Evolutionary conservation across 2,888 invertebrate species (phyloP).

Genomic region (Cryptosula pallasiana): DNA sequence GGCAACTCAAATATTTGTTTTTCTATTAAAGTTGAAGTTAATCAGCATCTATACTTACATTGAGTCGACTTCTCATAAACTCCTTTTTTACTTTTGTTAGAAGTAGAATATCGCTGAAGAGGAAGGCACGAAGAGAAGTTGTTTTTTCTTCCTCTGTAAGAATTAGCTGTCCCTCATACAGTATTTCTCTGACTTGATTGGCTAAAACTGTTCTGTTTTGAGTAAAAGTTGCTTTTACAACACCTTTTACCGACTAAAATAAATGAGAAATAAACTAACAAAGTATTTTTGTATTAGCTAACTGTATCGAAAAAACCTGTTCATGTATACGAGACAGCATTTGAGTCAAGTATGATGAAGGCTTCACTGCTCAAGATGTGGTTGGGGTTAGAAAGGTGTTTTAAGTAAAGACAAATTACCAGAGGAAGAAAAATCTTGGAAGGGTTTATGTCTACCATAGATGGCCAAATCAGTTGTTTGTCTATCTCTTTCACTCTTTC

Average conservation of each 20-base stretch:
- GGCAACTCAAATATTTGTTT: neutral
- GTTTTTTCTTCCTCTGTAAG: conserved; percentile 54
- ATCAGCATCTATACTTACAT: conserved; percentile 1
- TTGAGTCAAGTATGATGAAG: too few species aligned
- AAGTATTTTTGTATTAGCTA: too few species aligned
- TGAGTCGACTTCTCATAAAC: neutral
- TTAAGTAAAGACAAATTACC: too few species aligned
- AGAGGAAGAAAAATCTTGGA: conserved; percentile 59
- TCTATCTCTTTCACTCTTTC: conserved; percentile 63
- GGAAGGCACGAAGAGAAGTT: conserved; percentile 60
- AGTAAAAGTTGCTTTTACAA: neutral
- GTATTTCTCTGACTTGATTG: conserved; percentile 55
- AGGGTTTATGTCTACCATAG: conserved; percentile 60
- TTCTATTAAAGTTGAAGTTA: neutral
- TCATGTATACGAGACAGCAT: too few species aligned
- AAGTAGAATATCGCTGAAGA: conserved; percentile 63
- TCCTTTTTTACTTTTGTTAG: conserved; percentile 59
- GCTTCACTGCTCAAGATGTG: too few species aligned
- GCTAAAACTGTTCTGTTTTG: conserved; percentile 54
- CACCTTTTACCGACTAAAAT: neutral
- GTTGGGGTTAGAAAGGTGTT: too few species aligned
- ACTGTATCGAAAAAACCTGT: too few species aligned
- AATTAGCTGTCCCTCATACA: conserved; percentile 57
- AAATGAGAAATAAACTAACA: too few species aligned
- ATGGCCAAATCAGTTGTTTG: conserved; percentile 62